phyloP scores from a whole-genome alignment of 2,888 invertebrate genomes.

The Syrphus vitripennis region DNA sequence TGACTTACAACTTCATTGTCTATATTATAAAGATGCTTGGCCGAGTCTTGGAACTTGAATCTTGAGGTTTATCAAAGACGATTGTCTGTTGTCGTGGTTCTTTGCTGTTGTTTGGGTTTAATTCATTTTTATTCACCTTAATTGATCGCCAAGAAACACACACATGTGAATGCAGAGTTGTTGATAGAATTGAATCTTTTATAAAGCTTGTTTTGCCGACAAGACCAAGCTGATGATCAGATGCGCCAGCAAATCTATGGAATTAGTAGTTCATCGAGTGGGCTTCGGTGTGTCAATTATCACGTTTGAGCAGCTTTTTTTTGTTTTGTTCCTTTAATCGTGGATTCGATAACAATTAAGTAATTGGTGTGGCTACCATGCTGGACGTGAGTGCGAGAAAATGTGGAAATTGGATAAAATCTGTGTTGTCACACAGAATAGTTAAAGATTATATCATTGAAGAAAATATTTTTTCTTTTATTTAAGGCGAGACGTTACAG shows the following conservation, averaged over 20 bases:
- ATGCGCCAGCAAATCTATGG: slow-evolving; percentile 44
- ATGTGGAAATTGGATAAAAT: not conserved
- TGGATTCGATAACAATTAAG: slow-evolving; percentile 53
- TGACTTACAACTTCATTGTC: slow-evolving; percentile 71
- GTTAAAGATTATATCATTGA: not conserved
- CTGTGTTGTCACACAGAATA: not conserved
- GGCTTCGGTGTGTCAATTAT: slow-evolving; percentile 67
- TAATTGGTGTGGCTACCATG: slow-evolving; percentile 36
- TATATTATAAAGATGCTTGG: not conserved
- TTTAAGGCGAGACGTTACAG: no score
- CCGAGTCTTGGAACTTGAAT: slow-evolving; percentile 2
- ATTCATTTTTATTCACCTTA: slow-evolving; percentile 60
- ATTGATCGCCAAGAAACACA: slow-evolving; percentile 53
- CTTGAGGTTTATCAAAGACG: slow-evolving; percentile 42
- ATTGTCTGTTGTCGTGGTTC: slow-evolving; percentile 12
- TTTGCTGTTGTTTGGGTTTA: slow-evolving; percentile 53
- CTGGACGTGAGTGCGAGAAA: not conserved
- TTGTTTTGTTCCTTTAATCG: not conserved
- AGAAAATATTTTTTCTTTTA: no score
- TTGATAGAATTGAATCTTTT: slow-evolving; percentile 15
- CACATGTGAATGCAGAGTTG: not conserved
- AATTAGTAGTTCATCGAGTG: slow-evolving; percentile 68
- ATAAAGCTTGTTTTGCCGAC: slow-evolving; percentile 19
- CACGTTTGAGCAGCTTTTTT: slow-evolving; percentile 44
- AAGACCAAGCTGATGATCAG: not conserved